phyloP scores from a whole-genome alignment of 2,797 vertebrate genomes.

The Diceros bicornis region DNA sequence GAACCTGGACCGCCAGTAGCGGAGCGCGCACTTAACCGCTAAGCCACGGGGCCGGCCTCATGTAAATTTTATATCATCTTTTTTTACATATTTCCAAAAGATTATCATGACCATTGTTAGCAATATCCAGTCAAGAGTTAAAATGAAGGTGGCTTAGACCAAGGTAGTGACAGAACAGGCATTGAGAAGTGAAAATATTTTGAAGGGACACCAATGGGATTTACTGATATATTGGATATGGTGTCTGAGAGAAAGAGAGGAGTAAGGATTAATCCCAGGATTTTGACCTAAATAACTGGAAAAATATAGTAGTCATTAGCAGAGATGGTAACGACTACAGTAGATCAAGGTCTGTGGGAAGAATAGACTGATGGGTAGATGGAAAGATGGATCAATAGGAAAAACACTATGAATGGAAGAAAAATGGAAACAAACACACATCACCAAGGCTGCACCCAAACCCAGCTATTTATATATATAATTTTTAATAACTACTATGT shows the following conservation, averaged over 20 bases:
- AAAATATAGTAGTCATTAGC: not conserved
- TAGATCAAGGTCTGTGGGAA: not conserved
- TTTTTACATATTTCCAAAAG: constrained; percentile 2
- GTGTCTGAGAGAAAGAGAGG: not conserved
- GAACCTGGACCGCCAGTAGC: no score
- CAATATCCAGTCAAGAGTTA: not conserved
- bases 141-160: not conserved
- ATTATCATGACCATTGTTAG: not conserved
- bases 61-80: not conserved
- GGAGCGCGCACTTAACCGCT: no score
- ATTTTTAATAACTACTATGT: not conserved
- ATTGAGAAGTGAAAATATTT: not conserved
- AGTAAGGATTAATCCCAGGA: not conserved
- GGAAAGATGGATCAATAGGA: not conserved
- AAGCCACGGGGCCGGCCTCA: no score
- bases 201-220: not conserved
- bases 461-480: no score
- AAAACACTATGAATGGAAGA: not conserved
- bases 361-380: not conserved
- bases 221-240: not conserved
- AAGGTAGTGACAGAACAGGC: not conserved
- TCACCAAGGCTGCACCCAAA: not conserved
- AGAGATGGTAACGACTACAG: not conserved
- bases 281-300: not conserved
- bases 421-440: not conserved